Conservation (phyloP, 1,140 invertebrate genomes). For the Drosophila tani region DNA sequence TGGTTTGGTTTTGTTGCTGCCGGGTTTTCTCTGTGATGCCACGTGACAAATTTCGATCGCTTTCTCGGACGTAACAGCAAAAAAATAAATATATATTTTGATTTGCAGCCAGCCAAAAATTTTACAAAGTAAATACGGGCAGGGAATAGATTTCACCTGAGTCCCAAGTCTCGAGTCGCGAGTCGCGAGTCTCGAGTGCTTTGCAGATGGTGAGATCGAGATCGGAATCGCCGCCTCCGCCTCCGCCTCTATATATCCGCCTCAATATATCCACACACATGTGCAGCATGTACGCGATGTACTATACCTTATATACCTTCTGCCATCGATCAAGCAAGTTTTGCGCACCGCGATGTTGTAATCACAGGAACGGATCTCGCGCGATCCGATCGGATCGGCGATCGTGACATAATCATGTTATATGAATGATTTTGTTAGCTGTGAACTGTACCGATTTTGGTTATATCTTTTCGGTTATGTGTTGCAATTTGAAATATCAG, state of each 20-base stretch:
- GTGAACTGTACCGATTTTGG: conserved; percentile 23
- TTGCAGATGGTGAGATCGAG: conserved; percentile 34
- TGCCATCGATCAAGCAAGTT: conserved; percentile 43
- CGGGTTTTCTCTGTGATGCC: conserved; percentile 13
- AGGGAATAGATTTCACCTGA: conserved; percentile 45
- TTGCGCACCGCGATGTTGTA: conserved; percentile 38
- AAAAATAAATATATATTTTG: conserved; percentile 32
- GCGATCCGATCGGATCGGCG: conserved; percentile 23
- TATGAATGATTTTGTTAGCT: conserved; percentile 26
- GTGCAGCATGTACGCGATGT: conserved; percentile 5
- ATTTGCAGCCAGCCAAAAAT: conserved; percentile 50
- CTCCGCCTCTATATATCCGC: neutral
- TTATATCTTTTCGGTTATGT: neutral
- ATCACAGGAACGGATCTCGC: conserved; percentile 36
- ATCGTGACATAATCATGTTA: conserved; percentile 47
- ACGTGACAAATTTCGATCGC: conserved; percentile 55
- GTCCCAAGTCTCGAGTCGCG: conserved; percentile 12
- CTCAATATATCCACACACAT: conserved; percentile 2
- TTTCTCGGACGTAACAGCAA: conserved; percentile 25
- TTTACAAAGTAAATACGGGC: conserved; percentile 45
- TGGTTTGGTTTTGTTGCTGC: conserved; percentile 13
- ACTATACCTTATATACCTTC: conserved; percentile 27
- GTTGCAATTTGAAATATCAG: too few relatives aligned
- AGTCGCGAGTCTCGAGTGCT: conserved; percentile 22
- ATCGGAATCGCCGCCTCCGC: neutral